Conservation (phyloP, 2,797 vertebrate genomes). For the Poeciliopsis gracilis region DNA sequence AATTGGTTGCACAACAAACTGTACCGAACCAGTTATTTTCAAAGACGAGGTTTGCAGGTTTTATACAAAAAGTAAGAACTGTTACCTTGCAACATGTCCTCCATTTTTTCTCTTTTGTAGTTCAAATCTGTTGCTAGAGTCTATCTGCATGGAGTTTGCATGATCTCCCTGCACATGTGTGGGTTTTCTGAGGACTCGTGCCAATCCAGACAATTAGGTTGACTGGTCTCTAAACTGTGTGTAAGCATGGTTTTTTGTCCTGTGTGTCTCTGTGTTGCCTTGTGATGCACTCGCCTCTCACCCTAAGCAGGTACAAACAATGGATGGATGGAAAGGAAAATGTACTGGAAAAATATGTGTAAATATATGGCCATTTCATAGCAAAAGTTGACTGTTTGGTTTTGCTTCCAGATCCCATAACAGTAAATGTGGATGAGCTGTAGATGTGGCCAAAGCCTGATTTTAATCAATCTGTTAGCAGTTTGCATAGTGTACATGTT, state of each 20-base stretch:
- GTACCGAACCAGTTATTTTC: neutral
- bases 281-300: neutral
- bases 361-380: neutral
- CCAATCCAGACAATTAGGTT: neutral
- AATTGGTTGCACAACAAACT: neutral
- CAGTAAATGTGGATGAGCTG: neutral
- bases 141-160: neutral
- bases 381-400: neutral
- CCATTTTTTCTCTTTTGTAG: neutral
- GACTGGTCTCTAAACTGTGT: neutral
- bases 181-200: neutral
- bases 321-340: neutral
- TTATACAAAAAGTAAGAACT: neutral
- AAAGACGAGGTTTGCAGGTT: neutral
- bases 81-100: neutral
- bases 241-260: neutral
- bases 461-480: neutral
- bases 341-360: neutral
- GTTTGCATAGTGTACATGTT: neutral
- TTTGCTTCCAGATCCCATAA: neutral
- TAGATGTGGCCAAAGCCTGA: conserved; percentile 11
- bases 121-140: neutral
- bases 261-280: neutral
- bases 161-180: neutral
- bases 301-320: neutral